Percentiles rank a stretch among this genome's conserved stretches.
phyloP scores from a whole-genome alignment of 2,888 invertebrate genomes.

The Tiliacea citrago region DNA sequence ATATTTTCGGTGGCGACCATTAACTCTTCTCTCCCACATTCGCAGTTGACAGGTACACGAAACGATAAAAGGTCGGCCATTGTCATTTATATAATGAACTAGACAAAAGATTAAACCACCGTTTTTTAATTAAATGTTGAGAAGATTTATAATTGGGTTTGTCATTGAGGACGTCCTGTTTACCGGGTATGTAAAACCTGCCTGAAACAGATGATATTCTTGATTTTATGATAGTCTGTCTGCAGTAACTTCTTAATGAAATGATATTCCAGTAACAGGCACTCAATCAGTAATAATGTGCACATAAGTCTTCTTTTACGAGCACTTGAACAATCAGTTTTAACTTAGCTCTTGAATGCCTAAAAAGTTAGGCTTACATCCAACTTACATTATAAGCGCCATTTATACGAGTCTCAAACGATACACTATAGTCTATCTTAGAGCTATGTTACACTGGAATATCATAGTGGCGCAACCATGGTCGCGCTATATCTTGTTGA shows the following conservation, averaged over 20 bases:
- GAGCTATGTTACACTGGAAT: too few relatives aligned
- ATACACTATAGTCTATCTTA: too few relatives aligned
- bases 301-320: slow-evolving; percentile 38
- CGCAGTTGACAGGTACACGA: slow-evolving; percentile 6
- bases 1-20: slow-evolving; percentile 18
- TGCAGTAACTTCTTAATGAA: slow-evolving; percentile 2
- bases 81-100: slow-evolving; percentile 39
- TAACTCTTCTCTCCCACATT: slow-evolving; percentile 5
- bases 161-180: slow-evolving; percentile 4
- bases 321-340: slow-evolving; percentile 27
- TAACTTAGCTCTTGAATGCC: slow-evolving; percentile 19
- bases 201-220: background rate
- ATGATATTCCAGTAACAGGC: slow-evolving; percentile 10
- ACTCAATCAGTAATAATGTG: slow-evolving; percentile 16
- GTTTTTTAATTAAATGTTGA: slow-evolving; percentile 19
- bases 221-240: background rate
- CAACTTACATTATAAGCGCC: too few relatives aligned
- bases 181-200: background rate
- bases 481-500: too few relatives aligned
- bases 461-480: too few relatives aligned
- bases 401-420: background rate
- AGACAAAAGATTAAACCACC: slow-evolving; percentile 39
- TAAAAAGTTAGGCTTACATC: background rate
- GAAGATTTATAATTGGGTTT: slow-evolving; percentile 10
- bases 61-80: slow-evolving; percentile 27